Evolutionary conservation across 1,140 invertebrate species (phyloP).

Genomic region (Cyclina sinensis): DNA sequence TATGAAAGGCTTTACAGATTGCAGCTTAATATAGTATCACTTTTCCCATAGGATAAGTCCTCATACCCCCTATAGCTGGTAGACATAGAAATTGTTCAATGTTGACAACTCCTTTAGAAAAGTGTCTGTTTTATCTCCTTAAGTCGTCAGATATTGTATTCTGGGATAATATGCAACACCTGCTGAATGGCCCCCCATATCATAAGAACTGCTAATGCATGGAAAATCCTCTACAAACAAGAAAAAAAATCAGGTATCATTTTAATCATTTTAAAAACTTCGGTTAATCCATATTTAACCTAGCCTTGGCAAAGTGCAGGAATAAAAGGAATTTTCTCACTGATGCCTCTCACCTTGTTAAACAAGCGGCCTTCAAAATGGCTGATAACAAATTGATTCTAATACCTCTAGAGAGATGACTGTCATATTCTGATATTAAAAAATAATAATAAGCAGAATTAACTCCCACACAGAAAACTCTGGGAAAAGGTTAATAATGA

Average conservation of each 20-base stretch:
- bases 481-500: too few species aligned
- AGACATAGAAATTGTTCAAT: neutral
- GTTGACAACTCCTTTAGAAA: neutral
- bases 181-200: neutral
- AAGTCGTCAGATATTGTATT: neutral
- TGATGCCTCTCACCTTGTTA: neutral
- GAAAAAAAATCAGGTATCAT: constrained; percentile 5
- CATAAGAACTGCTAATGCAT: neutral
- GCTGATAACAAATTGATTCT: constrained; percentile 14
- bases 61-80: neutral
- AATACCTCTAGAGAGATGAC: neutral
- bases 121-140: neutral
- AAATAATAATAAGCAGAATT: neutral
- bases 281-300: constrained; percentile 15
- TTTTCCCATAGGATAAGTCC: neutral
- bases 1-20: too few species aligned
- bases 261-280: constrained; percentile 13
- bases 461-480: too few species aligned
- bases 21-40: too few species aligned
- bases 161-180: constrained; percentile 4
- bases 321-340: neutral
- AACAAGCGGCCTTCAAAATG: neutral
- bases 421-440: neutral
- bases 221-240: constrained; percentile 9
- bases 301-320: neutral